phyloP scores from a whole-genome alignment of 2,797 vertebrate genomes.

The Kryptolebias ocellatus region DNA sequence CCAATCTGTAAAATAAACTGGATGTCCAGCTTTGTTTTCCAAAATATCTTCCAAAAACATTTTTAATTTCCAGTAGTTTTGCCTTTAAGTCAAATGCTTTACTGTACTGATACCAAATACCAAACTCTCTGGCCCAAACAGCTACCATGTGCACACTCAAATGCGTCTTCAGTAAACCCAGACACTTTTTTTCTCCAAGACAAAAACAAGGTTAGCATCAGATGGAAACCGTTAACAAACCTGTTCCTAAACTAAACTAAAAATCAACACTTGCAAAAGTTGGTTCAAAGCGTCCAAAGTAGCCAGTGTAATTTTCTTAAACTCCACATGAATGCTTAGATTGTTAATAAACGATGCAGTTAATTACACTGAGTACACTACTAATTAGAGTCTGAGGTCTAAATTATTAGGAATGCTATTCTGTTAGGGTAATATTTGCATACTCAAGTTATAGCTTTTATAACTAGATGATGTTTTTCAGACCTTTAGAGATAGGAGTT shows the following conservation, averaged over 20 bases:
- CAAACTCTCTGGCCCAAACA: no score
- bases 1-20: not conserved
- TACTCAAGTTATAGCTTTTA: not conserved
- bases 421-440: not conserved
- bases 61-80: no score
- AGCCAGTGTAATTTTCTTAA: not conserved
- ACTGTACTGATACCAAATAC: no score
- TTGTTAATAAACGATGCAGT: constrained; percentile 2
- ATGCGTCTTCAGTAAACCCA: no score
- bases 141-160: no score
- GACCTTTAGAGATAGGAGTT: constrained; percentile 12
- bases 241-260: no score
- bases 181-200: no score
- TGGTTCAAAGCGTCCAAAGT: not conserved
- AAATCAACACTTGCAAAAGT: no score
- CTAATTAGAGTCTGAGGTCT: not conserved
- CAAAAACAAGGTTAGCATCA: no score
- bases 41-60: not conserved
- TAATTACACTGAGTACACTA: constrained; percentile 4
- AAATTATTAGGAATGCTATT: not conserved
- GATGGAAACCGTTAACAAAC: no score
- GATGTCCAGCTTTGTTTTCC: not conserved
- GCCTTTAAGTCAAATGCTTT: no score
- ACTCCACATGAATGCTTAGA: constrained; percentile 10
- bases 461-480: not conserved